Percentiles rank a stretch among this genome's conserved stretches.
Conservation (phyloP, 2,888 invertebrate genomes). For the Boloria selene region DNA sequence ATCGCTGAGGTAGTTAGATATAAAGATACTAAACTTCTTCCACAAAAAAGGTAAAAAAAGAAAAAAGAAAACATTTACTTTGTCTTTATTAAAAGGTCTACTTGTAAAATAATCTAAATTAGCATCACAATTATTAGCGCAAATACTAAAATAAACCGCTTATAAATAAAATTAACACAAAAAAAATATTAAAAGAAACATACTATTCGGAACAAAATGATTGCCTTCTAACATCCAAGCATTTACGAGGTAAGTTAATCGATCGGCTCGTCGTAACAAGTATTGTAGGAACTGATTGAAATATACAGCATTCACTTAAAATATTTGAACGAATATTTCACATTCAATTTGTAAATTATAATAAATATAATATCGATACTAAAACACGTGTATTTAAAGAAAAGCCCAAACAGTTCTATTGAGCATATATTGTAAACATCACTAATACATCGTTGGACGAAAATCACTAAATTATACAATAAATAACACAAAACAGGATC, state of each 20-base stretch:
- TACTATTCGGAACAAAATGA: constrained; percentile 15
- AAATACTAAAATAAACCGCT: constrained; percentile 59
- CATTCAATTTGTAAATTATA: background rate
- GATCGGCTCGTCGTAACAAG: background rate
- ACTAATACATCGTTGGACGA: constrained; percentile 11
- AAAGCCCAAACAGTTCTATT: constrained; percentile 9
- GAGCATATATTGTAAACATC: constrained; percentile 11
- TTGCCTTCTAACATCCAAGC: constrained; percentile 6
- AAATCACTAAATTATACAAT: constrained; percentile 16
- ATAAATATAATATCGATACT: background rate
- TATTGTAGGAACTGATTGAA: constrained; percentile 9
- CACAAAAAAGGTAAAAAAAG: constrained; percentile 46
- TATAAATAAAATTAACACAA: constrained; percentile 52
- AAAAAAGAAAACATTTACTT: constrained; percentile 55
- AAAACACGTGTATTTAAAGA: constrained; percentile 14
- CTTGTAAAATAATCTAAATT: constrained; percentile 76
- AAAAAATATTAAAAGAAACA: constrained; percentile 24
- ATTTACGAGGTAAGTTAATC: constrained; percentile 18
- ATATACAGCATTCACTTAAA: background rate
- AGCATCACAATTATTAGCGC: constrained; percentile 76
- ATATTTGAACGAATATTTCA: background rate
- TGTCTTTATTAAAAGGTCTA: constrained; percentile 77
- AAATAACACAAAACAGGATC: constrained; percentile 20
- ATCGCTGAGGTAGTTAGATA: background rate
- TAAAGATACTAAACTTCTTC: background rate